phyloP scores from a whole-genome alignment of 2,797 vertebrate genomes.

The Halcyon leucocephala region DNA sequence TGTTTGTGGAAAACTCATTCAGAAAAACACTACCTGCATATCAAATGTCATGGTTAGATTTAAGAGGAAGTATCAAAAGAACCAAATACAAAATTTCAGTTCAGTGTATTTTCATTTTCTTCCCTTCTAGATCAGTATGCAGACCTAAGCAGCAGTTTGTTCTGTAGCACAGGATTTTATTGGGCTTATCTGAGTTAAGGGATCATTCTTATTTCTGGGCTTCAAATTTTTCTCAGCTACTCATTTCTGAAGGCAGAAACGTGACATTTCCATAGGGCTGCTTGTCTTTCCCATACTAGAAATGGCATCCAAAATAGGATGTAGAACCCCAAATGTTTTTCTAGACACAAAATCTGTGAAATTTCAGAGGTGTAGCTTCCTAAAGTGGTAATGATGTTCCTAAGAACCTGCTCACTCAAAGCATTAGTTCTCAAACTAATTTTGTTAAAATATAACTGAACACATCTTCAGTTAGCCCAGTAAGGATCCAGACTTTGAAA shows the following conservation, averaged over 20 bases:
- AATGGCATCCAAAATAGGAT: not conserved
- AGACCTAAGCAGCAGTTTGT: not conserved
- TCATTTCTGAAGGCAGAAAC: not conserved
- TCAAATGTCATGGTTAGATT: not conserved
- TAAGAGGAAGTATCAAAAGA: not conserved
- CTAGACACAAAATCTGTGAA: not conserved
- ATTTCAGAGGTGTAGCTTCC: not conserved
- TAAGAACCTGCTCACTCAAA: not conserved
- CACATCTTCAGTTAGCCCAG: not conserved
- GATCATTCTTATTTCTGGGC: not conserved
- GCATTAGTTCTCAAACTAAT: not conserved
- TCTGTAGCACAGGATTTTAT: not conserved
- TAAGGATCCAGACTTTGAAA: not conserved
- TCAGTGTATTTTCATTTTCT: not conserved
- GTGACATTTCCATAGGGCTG: not conserved
- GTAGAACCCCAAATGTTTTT: not conserved
- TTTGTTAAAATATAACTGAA: not conserved
- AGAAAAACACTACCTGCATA: not conserved
- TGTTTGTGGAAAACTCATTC: not conserved
- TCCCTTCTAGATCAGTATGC: not conserved
- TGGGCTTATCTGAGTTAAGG: not conserved
- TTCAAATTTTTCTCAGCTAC: not conserved
- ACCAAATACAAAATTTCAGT: not conserved
- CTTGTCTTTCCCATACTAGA: not conserved
- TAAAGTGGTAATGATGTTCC: rapidly evolving